A percentile compares a stretch with the other conserved stretches of the same genome.
Conservation (phyloP, 2,888 invertebrate species). For the Callinectes sapidus region DNA sequence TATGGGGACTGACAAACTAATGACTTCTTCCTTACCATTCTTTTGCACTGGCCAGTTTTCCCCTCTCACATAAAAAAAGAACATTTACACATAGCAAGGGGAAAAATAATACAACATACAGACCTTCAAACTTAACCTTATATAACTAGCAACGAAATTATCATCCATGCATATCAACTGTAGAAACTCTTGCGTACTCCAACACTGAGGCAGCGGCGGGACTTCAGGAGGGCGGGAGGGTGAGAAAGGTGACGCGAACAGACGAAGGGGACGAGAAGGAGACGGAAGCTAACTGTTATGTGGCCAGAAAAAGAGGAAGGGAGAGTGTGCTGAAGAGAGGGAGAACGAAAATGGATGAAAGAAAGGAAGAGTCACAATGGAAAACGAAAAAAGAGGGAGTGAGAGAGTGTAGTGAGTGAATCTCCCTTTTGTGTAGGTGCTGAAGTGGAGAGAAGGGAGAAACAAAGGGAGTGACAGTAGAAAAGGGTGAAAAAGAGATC, state of each 20-base stretch:
- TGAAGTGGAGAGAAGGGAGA: not conserved
- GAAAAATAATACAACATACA: no score
- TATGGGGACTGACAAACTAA: no score
- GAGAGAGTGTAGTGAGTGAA: no score
- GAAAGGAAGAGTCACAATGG: not conserved
- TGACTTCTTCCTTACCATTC: no score
- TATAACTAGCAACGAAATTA: not conserved
- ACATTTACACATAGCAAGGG: not conserved
- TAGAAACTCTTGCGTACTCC: not conserved
- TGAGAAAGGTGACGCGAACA: not conserved
- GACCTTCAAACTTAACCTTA: no score
- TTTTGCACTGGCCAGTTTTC: no score
- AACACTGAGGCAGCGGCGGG: not conserved
- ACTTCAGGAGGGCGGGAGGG: not conserved
- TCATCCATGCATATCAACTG: not conserved
- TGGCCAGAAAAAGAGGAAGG: conserved; percentile 8
- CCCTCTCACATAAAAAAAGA: no score
- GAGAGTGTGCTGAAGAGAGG: not conserved
- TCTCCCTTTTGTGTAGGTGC: no score
- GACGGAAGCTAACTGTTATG: conserved; percentile 25
- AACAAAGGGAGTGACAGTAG: not conserved
- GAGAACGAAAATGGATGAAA: not conserved
- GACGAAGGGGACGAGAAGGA: not conserved
- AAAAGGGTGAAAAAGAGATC: not conserved
- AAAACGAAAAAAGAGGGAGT: not conserved